These are phyloP conservation scores for Fistularia tabacaria DNA, from an alignment of 2,797 vertebrate species.

Conservation along the genomic window DNA sequence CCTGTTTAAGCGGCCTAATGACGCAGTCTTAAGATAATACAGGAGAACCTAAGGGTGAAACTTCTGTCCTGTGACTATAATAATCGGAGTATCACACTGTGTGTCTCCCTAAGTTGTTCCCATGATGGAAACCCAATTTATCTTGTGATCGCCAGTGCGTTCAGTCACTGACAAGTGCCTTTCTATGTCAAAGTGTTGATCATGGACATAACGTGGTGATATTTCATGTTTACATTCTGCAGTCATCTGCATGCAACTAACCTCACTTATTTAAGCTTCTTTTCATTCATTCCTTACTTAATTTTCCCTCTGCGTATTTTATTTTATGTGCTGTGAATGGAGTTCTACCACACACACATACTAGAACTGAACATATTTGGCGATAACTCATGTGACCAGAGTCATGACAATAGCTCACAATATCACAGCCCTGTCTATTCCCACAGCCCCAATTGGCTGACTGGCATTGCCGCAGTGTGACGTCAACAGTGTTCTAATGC, in stretches of 20 bases:
- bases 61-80: no score
- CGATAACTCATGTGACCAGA: conserved; percentile 55
- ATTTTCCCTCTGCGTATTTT: conserved; percentile 1
- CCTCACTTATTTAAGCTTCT: neutral
- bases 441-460: conserved; percentile 62
- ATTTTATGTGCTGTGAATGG: neutral
- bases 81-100: no score
- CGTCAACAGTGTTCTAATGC: neutral
- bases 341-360: conserved; percentile 4
- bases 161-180: no score
- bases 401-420: conserved; percentile 41
- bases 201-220: conserved; percentile 20
- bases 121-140: no score
- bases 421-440: conserved; percentile 42
- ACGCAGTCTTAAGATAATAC: no score
- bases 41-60: no score
- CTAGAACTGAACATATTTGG: conserved; percentile 36
- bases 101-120: no score
- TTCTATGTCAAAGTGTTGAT: conserved; percentile 6
- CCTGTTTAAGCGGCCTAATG: no score
- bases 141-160: no score
- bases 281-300: conserved; percentile 14
- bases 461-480: conserved; percentile 48
- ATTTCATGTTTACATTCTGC: conserved; percentile 35
- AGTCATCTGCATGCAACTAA: conserved; percentile 1